Conservation (phyloP, 2,113 vertebrate species). For the Pollachius pollachius region DNA sequence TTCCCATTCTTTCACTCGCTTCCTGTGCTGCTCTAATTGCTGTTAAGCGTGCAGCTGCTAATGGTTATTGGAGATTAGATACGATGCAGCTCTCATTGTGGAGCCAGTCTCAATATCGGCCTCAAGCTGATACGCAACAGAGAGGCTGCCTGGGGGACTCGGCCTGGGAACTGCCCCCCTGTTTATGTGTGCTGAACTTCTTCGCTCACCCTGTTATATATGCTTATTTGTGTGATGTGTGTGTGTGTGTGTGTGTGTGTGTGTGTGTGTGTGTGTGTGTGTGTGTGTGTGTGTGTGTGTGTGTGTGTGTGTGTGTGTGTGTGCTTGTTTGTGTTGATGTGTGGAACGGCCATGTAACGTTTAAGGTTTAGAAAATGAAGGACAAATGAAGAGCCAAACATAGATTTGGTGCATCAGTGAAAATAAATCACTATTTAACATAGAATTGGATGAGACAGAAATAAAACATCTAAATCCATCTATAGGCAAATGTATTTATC, state of each 20-base stretch:
- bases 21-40: neutral
- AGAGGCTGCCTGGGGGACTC: neutral
- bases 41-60: neutral
- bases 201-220: no score
- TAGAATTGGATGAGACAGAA: no score
- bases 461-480: no score
- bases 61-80: neutral
- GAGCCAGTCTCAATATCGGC: neutral
- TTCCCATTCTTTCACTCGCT: neutral
- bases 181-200: neutral
- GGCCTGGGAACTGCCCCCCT: neutral
- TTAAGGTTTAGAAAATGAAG: no score
- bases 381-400: no score
- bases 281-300: no score
- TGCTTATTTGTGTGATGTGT: neutral
- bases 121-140: neutral
- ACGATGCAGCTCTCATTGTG: neutral
- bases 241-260: neutral
- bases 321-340: neutral
- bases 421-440: no score
- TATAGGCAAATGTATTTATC: no score
- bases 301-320: no score
- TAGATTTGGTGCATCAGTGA: no score
- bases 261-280: neutral
- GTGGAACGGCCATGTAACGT: neutral